Base-by-base conservation (phyloP, 92 coral and sea anemone species). In the Phenganax subtilis region DNA sequence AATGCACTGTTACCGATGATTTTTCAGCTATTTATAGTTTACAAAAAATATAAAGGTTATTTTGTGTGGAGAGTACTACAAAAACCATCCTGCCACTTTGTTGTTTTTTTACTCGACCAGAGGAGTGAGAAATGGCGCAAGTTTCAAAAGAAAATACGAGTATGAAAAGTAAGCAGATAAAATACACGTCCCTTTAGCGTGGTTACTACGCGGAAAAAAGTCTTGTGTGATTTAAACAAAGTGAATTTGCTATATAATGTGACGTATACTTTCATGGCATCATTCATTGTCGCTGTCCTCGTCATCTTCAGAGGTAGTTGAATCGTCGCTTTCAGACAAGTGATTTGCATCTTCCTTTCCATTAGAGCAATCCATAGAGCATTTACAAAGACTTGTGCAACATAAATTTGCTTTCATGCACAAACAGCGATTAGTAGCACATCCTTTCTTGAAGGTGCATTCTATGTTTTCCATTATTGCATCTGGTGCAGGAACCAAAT, bases 201-300 rank as follows among this genome's bases (percentile, higher is more conserved):
- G 47, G 47, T 37, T 37, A 37, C 47, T 37, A 37, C 47, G 47
- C 47, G 47, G 25, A 59, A 59, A 59, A 59, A 59, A 59, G 65
- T 59, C 16, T 14, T 20, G n/a, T 59, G 65, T 0, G 47, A 37
- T 37, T 37, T 37, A 37, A 37, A 5, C 47, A 37, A 37, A 37
- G 2, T 37, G 47, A 37, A 37, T 1, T 37, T 37, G 47, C 47
- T 37, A 37, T 37, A 5, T 37, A 37, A 5, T 29, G 75, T 9
- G 27, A 12, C 7, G 75, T 70, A 44, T 31, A 70, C 55, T 29
- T 70, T 29, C 17, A 4, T n/a, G 52, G 29, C 54, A 31, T 31
- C 55, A 70, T 70, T 70, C 75, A 51, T 70, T 70, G 52, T 70
- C 55, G 75, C 75, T 70, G 75, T 70, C 75, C 75, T 70, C 75